Evolutionary conservation across 2,113 vertebrate species (phyloP).

Genomic region (Capreolus pygargus): DNA sequence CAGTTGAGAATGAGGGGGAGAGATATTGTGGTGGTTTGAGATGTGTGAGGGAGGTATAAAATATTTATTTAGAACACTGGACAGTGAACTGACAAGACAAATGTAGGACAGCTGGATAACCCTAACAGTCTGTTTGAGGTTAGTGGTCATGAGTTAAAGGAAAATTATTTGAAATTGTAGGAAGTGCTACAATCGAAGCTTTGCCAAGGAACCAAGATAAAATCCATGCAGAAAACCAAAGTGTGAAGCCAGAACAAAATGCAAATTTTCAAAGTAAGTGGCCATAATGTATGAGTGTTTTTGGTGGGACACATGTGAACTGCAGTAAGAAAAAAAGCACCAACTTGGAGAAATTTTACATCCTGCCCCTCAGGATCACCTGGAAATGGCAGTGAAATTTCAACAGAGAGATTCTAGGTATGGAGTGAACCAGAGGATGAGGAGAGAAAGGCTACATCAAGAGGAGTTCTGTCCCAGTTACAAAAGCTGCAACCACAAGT

Average conservation of each 20-base stretch:
- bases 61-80: neutral
- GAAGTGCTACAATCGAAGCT: neutral
- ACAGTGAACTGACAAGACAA: neutral
- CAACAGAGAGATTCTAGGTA: neutral
- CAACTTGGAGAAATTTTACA: neutral
- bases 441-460: neutral
- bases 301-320: too few species aligned
- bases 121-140: neutral
- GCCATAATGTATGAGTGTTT: fast-evolving
- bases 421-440: neutral
- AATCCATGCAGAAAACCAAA: neutral
- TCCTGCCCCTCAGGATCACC: neutral
- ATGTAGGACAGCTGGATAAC: neutral
- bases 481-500: neutral
- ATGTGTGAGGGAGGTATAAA: neutral
- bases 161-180: neutral
- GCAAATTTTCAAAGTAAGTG: neutral
- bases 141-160: neutral
- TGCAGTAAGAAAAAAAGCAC: neutral
- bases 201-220: neutral
- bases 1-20: neutral
- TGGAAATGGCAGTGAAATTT: neutral
- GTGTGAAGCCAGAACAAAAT: neutral
- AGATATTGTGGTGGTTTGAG: neutral
- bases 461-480: too few species aligned